These are phyloP conservation scores for Synanthedon andrenaeformis DNA, from an alignment of 2,888 invertebrate genomes.

Conservation along the genomic window DNA sequence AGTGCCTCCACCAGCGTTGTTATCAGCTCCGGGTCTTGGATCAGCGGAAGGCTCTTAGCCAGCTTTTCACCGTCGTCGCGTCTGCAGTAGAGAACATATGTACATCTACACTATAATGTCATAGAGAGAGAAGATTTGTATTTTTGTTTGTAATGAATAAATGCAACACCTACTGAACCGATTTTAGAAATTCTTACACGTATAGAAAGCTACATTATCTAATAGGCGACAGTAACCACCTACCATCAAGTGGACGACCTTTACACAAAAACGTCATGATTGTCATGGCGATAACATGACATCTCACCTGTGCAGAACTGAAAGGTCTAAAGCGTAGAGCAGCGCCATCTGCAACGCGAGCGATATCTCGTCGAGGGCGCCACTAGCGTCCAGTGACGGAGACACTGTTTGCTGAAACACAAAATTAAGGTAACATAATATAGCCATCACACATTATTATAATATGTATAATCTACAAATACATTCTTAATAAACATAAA, in stretches of 20 bases:
- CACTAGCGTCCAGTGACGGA: conserved; percentile 66
- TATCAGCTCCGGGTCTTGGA: conserved; percentile 72
- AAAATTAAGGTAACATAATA: neutral
- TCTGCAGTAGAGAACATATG: conserved; percentile 28
- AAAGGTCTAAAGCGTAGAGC: conserved; percentile 85
- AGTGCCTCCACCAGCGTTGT: conserved; percentile 64
- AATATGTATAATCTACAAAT: neutral
- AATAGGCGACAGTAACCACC: too few relatives aligned
- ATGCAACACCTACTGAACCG: too few relatives aligned
- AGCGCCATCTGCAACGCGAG: conserved; percentile 85
- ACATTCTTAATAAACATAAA: neutral
- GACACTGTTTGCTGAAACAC: conserved; percentile 42
- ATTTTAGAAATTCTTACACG: too few relatives aligned
- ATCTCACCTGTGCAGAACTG: conserved; percentile 73
- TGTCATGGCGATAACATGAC: too few relatives aligned
- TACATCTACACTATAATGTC: too few relatives aligned
- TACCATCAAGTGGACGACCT: too few relatives aligned
- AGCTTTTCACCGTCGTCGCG: conserved; percentile 82
- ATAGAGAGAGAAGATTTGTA: too few relatives aligned
- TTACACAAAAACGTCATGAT: too few relatives aligned
- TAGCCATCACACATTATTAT: neutral
- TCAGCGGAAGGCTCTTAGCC: conserved; percentile 75
- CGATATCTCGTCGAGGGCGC: conserved; percentile 82
- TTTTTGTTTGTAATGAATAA: too few relatives aligned
- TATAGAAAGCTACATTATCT: too few relatives aligned